Base-by-base conservation (phyloP, 1,140 invertebrate genomes). In the Bombus pyrosoma region DNA sequence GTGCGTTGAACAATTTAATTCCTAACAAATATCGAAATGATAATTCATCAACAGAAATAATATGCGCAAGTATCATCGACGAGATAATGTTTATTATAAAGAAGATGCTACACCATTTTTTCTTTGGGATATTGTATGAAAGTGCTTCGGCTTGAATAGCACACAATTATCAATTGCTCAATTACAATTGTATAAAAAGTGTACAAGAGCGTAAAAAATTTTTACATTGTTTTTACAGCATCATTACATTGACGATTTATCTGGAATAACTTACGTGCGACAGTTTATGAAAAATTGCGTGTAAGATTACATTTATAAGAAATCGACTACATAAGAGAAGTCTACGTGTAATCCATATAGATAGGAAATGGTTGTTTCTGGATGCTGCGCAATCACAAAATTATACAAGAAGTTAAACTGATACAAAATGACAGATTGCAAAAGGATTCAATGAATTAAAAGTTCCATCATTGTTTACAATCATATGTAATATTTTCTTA, bases 121-220 rank as follows among this genome's bases (percentile, higher is more conserved):
- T 53, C 92, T 92, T 93, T 93, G 91, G 91, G 87, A 93, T 90
- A 93, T 90, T 91, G 89, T 92, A 91, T 90, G 92, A 93, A 92
- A 92, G 88, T 93, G 90, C 90, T 91, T 86, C 88, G 88, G 85
- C 89, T 90, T 73, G 81, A 87, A 93, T 86, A 90, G 89, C 47
- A 53, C 47, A 53, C 47, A 53, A 53, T 53, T 81, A 89, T 92
- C 80, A 83, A 78, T 90, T 85, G 86, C 78, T 93, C 91, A 90
- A 93, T 93, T 93, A 94, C 93, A 93, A 92, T 92, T 93, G 89
- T 93, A 94, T 92, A 94, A 89, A 53, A 53, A 53, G 47, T 53
- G 47, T 53, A 53, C 91, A 87, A 41, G 78, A 80, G 83, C 88
- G 87, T 92, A 87, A 89, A 93, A 93, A 92, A 93, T 91, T 93